Conservation (phyloP, 2,113 vertebrate species). For the Coturnix japonica region DNA sequence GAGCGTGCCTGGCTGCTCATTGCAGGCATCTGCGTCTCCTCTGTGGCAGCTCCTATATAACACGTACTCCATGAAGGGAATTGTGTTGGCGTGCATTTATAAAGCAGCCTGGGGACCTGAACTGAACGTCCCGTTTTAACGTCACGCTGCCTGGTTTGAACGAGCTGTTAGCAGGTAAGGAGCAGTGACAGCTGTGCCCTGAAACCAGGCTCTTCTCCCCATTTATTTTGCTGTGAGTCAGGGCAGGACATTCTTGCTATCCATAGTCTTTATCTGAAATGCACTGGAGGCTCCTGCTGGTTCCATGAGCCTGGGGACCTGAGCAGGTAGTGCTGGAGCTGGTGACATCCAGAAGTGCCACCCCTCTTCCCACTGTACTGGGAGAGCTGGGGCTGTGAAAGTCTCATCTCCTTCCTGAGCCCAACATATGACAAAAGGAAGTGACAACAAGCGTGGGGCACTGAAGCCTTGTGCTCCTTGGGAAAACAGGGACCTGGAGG, state of each 20-base stretch:
- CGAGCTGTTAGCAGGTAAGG: neutral
- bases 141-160: neutral
- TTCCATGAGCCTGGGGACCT: neutral
- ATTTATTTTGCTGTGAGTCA: neutral
- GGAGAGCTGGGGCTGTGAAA: neutral
- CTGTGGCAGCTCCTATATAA: neutral
- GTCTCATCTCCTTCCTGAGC: neutral
- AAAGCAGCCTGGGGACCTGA: slow-evolving; percentile 42
- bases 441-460: neutral
- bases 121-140: neutral
- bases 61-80: neutral
- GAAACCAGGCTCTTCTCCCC: slow-evolving; percentile 6
- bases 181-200: neutral
- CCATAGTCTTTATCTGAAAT: neutral
- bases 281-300: neutral
- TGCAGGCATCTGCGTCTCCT: neutral
- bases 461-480: neutral
- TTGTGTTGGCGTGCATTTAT: neutral
- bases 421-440: neutral
- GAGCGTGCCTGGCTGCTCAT: neutral
- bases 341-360: neutral
- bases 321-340: neutral
- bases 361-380: neutral
- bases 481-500: neutral
- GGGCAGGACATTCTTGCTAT: neutral